Evolutionary conservation across 2,888 invertebrate species (phyloP).

Genomic region (Empis livida): DNA sequence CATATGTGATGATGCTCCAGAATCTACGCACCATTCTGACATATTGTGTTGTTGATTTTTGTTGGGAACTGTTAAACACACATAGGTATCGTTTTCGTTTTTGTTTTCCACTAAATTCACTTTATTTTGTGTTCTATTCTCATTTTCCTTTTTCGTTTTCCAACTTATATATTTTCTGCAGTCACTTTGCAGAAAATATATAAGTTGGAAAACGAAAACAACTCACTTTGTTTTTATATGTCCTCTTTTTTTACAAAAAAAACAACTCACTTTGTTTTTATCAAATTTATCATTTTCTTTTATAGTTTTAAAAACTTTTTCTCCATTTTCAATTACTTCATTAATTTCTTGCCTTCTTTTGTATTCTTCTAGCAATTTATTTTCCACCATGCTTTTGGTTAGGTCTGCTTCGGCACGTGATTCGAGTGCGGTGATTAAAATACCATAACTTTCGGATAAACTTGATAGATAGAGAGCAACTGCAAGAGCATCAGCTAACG

Average conservation of each 20-base stretch:
- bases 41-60: neutral
- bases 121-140: neutral
- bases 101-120: neutral
- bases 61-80: neutral
- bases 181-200: too few species aligned
- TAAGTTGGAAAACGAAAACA: too few species aligned
- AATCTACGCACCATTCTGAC: slow-evolving; percentile 12
- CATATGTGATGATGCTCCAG: slow-evolving; percentile 13
- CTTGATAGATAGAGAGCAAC: neutral
- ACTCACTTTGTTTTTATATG: too few species aligned
- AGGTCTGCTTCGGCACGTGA: neutral
- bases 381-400: slow-evolving; percentile 10
- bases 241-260: slow-evolving; percentile 8
- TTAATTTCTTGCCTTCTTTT: slow-evolving; percentile 5
- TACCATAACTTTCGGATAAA: neutral
- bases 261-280: neutral
- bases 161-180: slow-evolving; percentile 10
- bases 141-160: slow-evolving; percentile 5
- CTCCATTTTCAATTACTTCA: neutral
- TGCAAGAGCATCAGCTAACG: neutral
- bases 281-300: neutral
- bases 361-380: slow-evolving; percentile 8
- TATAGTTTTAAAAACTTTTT: slow-evolving; percentile 1
- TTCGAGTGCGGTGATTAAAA: slow-evolving; percentile 4
- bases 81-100: neutral